Evolutionary conservation across 1,140 invertebrate species (phyloP), one percentile per base, ranked within the genome.

Genomic region (Bombus confusus): DNA sequence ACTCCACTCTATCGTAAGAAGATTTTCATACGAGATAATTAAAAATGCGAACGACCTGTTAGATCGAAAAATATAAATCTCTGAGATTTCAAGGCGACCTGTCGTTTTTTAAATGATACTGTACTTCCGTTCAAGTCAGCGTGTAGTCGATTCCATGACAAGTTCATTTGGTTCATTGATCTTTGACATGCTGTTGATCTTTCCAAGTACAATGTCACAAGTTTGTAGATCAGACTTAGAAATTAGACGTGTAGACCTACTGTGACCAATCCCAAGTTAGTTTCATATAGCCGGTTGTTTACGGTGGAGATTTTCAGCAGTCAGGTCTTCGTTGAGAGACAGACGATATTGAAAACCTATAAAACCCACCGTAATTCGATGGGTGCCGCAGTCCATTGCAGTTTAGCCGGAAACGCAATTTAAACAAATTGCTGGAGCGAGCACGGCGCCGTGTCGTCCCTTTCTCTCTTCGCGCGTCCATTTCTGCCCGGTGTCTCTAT

Each of bases 361-460:
- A 89, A 91, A 92, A 88, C 6, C 47, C 75, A 81, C 81, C 78
- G 88, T 89, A 89, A 93, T 92, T 93, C 87, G 90, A 82, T 86
- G 84, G 88, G 88, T 73, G 86, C 84, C 83, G 84, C 88, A 83
- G 88, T 91, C 87, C 90, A 90, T 91, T 85, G 88, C 89, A 93
- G 90, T 88, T 92, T 93, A 83, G 75, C 81, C 82, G 78, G 87
- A 91, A 92, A 92, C 83, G 91, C 91, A 92, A 93, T 93, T 94
- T 94, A 92, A 93, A 94, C 92, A 92, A 93, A 93, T 94, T 91
- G 93, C 85, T 71, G 85, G 73, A 90, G 71, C 87, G 80, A 80
- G 77, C 78, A 74, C 72, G 83, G 84, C 57, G 77, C 80, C 85
- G 81, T 75, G 59, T 43, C n/a, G 52, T 77, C 66, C 59, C 64